phyloP scores from a whole-genome alignment of 2,888 invertebrate genomes.

The Chalcosyrphus nemorum region DNA sequence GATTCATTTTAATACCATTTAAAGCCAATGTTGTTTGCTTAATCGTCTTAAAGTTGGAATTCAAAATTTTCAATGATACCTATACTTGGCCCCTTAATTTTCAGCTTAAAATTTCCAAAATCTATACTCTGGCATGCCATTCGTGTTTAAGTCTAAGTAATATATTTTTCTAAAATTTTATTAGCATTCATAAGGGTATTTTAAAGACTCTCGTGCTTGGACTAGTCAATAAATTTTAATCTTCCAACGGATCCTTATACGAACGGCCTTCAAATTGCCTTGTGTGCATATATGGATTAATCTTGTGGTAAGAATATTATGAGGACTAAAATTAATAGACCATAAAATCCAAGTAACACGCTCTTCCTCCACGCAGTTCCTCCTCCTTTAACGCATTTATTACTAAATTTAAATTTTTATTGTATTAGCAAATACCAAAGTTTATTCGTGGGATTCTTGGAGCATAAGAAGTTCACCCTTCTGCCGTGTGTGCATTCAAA shows the following conservation, averaged over 20 bases:
- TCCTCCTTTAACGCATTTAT: neutral
- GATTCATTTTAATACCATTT: too few species aligned
- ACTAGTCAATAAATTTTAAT: neutral
- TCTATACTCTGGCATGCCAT: too few species aligned
- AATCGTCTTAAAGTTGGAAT: too few species aligned
- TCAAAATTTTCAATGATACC: too few species aligned
- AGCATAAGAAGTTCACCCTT: neutral
- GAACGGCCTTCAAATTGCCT: neutral
- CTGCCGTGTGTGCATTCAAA: neutral
- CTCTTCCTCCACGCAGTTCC: neutral
- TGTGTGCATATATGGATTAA: neutral
- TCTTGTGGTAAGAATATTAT: too few species aligned
- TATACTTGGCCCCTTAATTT: too few species aligned
- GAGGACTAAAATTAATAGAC: neutral
- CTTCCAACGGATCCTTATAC: neutral
- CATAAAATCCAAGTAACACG: neutral
- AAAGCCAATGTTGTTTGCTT: too few species aligned
- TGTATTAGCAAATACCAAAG: neutral
- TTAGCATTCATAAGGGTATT: neutral
- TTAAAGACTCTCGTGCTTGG: too few species aligned
- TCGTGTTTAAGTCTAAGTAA: too few species aligned
- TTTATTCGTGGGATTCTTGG: neutral
- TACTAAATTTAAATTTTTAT: neutral
- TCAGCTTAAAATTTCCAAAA: too few species aligned
- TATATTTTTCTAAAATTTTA: too few species aligned